Conservation (phyloP, 1,140 invertebrate species). For the Meloidogyne exigua region DNA sequence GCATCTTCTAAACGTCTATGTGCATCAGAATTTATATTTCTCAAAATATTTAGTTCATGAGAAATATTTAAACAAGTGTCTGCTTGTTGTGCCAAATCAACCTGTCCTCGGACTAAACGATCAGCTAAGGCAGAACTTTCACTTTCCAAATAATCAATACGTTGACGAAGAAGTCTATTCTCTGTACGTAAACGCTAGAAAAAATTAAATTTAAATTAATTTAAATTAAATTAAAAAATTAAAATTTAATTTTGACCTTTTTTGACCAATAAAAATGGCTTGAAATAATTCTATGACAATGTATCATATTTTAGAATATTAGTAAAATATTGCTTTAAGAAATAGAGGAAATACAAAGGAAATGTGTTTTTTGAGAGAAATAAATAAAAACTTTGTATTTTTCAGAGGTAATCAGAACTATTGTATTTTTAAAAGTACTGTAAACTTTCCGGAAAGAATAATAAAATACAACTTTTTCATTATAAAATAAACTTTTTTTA, state of each 20-base stretch:
- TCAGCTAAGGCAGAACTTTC: slow-evolving; percentile 75
- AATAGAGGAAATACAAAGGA: neutral
- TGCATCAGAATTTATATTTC: slow-evolving; percentile 63
- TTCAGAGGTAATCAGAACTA: no score
- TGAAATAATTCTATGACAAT: slow-evolving; percentile 24
- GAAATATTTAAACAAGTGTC: slow-evolving; percentile 66
- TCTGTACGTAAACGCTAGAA: slow-evolving; percentile 85
- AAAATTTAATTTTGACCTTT: slow-evolving; percentile 34
- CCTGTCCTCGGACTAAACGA: slow-evolving; percentile 88
- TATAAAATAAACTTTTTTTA: no score
- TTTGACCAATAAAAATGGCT: slow-evolving; percentile 41
- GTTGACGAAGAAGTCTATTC: slow-evolving; percentile 85
- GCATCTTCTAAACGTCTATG: slow-evolving; percentile 72
- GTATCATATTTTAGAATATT: slow-evolving; percentile 6
- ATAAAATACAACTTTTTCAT: no score
- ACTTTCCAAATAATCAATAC: slow-evolving; percentile 85
- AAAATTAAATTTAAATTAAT: slow-evolving; percentile 21
- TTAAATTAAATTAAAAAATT: neutral
- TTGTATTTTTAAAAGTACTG: no score
- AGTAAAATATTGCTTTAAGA: neutral
- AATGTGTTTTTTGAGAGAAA: neutral
- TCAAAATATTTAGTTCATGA: slow-evolving; percentile 57
- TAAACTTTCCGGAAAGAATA: no score
- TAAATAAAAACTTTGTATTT: neutral
- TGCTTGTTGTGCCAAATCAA: slow-evolving; percentile 78